phyloP scores from a whole-genome alignment of 2,888 invertebrate genomes.

The Nipponacmea schrenckii region DNA sequence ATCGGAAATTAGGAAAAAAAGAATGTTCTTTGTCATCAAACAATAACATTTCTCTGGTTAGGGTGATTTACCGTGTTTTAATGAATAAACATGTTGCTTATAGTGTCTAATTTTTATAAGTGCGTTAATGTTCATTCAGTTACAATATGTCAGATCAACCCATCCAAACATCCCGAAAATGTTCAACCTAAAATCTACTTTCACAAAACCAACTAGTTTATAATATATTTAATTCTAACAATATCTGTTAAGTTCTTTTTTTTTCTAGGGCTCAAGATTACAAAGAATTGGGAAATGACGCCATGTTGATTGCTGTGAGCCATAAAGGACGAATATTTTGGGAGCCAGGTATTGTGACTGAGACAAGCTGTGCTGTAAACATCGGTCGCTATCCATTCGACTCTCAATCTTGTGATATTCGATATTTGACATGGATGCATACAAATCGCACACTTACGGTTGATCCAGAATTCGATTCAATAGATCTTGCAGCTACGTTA shows the following conservation, averaged over 20 bases:
- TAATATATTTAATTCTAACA: no score
- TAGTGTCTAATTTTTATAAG: no score
- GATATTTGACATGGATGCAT: slow-evolving; percentile 53
- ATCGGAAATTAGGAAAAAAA: no score
- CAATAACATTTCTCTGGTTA: no score
- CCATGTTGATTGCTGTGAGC: slow-evolving; percentile 43
- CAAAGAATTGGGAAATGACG: slow-evolving; percentile 43
- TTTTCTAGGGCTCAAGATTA: slow-evolving; percentile 43
- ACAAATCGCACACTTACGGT: slow-evolving; percentile 45
- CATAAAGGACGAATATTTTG: slow-evolving; percentile 40
- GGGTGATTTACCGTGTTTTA: no score
- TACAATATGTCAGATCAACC: no score
- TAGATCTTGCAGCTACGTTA: slow-evolving; percentile 40
- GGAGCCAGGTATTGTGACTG: slow-evolving; percentile 47
- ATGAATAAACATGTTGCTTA: no score
- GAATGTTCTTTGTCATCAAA: no score
- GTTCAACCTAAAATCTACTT: no score
- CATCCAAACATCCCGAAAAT: no score
- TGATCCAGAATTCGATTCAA: slow-evolving; percentile 32
- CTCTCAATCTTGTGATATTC: slow-evolving; percentile 44
- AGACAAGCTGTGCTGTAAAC: slow-evolving; percentile 49
- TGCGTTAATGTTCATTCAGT: no score
- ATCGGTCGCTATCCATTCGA: slow-evolving; percentile 50
- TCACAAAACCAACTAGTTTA: no score
- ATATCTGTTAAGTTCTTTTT: background rate